Conservation (phyloP, 1,140 invertebrate genomes). For the Ceratosolen solmsi region DNA sequence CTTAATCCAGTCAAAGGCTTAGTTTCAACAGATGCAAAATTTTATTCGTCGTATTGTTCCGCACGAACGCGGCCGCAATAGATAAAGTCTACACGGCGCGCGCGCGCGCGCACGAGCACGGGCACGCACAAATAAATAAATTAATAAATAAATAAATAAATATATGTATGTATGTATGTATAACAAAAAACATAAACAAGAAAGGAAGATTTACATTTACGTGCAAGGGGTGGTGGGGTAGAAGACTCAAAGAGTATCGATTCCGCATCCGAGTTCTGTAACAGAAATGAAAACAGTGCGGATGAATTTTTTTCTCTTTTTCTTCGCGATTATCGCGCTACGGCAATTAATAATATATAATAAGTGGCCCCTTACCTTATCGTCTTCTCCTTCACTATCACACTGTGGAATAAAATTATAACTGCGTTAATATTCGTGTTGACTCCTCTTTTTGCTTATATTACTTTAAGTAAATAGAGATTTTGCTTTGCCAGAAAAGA, state of each 20-base stretch:
- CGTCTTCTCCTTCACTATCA: slow-evolving; percentile 91
- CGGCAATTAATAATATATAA: too few species aligned
- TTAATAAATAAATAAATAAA: too few species aligned
- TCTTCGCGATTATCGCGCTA: too few species aligned
- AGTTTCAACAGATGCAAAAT: neutral
- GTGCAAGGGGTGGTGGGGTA: slow-evolving; percentile 76
- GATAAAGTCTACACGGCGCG: too few species aligned
- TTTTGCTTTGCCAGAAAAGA: slow-evolving; percentile 51
- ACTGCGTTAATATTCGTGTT: slow-evolving; percentile 51
- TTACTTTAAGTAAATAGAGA: slow-evolving; percentile 24
- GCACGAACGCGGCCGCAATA: neutral
- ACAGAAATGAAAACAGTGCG: slow-evolving; percentile 59
- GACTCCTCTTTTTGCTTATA: slow-evolving; percentile 7
- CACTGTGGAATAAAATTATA: slow-evolving; percentile 79
- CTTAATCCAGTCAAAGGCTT: neutral
- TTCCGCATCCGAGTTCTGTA: slow-evolving; percentile 81
- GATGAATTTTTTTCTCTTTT: too few species aligned
- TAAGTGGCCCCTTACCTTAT: slow-evolving; percentile 78
- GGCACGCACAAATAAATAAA: too few species aligned
- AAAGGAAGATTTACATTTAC: slow-evolving; percentile 74
- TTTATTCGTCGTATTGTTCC: neutral
- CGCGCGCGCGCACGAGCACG: too few species aligned
- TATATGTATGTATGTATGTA: too few species aligned
- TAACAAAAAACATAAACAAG: too few species aligned
- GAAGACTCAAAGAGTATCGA: slow-evolving; percentile 83